Evolutionary conservation across 2,797 vertebrate species (phyloP), one percentile per base, ranked within the genome.

Genomic region (Malurus splendens): DNA sequence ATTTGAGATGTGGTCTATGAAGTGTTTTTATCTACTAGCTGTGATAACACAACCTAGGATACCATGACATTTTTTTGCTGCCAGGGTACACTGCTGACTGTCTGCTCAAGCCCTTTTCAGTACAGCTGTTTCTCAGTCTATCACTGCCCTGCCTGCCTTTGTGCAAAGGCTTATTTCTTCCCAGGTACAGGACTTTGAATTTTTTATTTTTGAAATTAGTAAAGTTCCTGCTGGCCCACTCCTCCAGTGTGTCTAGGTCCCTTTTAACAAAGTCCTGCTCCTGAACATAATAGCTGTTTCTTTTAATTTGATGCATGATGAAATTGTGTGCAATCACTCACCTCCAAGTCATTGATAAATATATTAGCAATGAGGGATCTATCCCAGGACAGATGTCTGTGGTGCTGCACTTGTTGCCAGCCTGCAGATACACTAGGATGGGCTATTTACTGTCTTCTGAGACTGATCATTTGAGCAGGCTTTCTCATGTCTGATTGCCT

Each of bases 41-140:
- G 6, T 44, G 25, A 8, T 18, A 67, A 32, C 59, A 32, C 9
- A 52, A 10, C 28, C 24, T 33, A 32, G n/a, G 42, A 48, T 44
- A 44, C 9, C 0, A 0, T 39, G 38, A 54, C 13, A 20, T 50
- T 18, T 57, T 81, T 82, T 73, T 47, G 6, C 14, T 66, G 7
- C 10, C 28, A 32, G 48, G 42, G 14, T 10, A 4, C 47, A 19
- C 24, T 52, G 48, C n/a, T 87, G 66, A 4, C 52, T 65, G 4
- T 7, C 18, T 65, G 16, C 27, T 30, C 27, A 38, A n/a, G 4
- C 39, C 10, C 11, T 70, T 73, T 73, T 11, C 11, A 27, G 20
- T 27, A 15, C 33, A 61, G 56, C 13, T 87, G 18, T 61, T 89
- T 28, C 14, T 12, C 33, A 65, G 30, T 24, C 13, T 25, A 3